Evolutionary conservation across 2,797 vertebrate genomes (phyloP).

Genomic region (Hoplostethus mediterraneus): DNA sequence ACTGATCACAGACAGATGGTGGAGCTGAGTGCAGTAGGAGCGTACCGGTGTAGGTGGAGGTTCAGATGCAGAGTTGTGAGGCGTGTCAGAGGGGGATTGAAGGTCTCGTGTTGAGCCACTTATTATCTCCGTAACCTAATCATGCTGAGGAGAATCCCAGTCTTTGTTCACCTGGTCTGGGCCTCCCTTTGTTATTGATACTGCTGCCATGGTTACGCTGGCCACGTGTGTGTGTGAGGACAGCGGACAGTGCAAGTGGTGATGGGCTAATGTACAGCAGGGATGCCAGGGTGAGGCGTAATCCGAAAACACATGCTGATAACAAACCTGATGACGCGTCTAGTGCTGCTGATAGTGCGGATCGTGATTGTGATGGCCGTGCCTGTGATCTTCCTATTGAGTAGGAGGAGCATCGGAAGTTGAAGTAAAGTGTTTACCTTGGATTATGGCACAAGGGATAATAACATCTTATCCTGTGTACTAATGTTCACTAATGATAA

Average conservation of each 20-base stretch:
- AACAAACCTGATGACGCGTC: conserved; percentile 31
- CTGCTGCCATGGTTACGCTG: conserved; percentile 66
- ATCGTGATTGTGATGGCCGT: conserved; percentile 19
- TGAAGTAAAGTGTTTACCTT: not conserved
- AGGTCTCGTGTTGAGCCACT: conserved; percentile 53
- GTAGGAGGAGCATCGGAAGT: not conserved
- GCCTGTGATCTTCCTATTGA: conserved; percentile 1
- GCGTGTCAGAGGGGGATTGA: conserved; percentile 46
- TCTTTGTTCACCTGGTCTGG: conserved; percentile 70
- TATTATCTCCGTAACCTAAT: conserved; percentile 80
- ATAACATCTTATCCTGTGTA: too few relatives aligned
- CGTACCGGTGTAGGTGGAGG: conserved; percentile 16
- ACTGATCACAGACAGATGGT: conserved; percentile 68
- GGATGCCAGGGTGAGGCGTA: conserved; percentile 32
- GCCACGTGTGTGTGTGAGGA: conserved; percentile 58
- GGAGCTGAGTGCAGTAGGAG: conserved; percentile 17
- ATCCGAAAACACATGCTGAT: conserved; percentile 31
- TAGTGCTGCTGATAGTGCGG: conserved; percentile 16
- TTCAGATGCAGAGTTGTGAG: conserved; percentile 35
- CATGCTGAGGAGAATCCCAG: conserved; percentile 73
- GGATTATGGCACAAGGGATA: too few relatives aligned
- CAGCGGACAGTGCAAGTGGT: conserved; percentile 35
- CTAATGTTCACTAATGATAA: not conserved
- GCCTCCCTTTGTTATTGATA: conserved; percentile 67
- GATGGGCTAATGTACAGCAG: conserved; percentile 28